Evolutionary conservation across 2,113 vertebrate species (phyloP).

Genomic region (Lonchura striata): DNA sequence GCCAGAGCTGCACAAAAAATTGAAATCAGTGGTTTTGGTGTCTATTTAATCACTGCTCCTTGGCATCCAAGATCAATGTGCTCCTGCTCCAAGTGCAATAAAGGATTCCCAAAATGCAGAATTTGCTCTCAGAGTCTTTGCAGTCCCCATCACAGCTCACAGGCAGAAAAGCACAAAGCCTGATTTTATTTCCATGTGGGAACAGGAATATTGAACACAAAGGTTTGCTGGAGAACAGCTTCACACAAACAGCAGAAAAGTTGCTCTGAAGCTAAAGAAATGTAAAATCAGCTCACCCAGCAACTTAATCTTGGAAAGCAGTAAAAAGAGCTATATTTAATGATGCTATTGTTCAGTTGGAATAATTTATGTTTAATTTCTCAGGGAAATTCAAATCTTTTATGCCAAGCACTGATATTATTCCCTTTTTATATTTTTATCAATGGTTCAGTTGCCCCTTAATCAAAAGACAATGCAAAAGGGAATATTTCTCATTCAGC

Average conservation of each 20-base stretch:
- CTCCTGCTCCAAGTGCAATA: background rate
- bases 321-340: constrained; percentile 42
- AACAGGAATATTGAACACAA: background rate
- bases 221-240: background rate
- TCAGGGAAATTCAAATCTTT: constrained; percentile 51
- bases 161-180: background rate
- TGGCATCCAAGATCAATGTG: background rate
- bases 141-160: background rate
- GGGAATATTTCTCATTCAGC: constrained; percentile 38
- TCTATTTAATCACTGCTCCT: background rate
- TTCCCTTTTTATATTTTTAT: constrained; percentile 46
- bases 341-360: constrained; percentile 21
- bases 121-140: background rate
- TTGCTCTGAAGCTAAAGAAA: background rate
- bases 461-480: constrained; percentile 54
- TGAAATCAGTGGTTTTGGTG: background rate
- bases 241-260: background rate
- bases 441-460: constrained; percentile 33
- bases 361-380: constrained; percentile 51
- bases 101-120: background rate
- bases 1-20: background rate
- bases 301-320: background rate
- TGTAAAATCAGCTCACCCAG: background rate
- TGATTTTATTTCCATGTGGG: background rate
- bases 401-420: constrained; percentile 8